These are phyloP conservation scores for Enteromius trimaculatus DNA, from an alignment of 2,797 vertebrate genomes.

Conservation along the genomic window DNA sequence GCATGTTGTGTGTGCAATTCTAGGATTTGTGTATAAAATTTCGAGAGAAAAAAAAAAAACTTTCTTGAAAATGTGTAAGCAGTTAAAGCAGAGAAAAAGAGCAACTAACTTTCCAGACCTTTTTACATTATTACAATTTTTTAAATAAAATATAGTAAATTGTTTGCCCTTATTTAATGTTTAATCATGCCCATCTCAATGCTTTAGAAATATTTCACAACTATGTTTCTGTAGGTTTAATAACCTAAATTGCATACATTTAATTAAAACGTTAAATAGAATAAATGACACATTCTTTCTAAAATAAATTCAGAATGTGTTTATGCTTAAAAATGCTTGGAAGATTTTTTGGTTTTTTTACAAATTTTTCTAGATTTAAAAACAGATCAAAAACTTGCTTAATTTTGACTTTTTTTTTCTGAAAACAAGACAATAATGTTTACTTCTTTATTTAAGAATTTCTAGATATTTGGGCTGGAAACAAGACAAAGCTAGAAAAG, in stretches of 20 bases:
- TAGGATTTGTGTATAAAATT: too few relatives aligned
- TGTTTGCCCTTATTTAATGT: not conserved
- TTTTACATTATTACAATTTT: not conserved
- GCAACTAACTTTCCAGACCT: not conserved
- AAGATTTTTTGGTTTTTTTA: too few relatives aligned
- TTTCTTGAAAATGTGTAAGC: too few relatives aligned
- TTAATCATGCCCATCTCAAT: not conserved
- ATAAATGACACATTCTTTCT: not conserved
- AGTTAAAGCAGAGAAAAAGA: too few relatives aligned
- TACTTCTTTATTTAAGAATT: too few relatives aligned
- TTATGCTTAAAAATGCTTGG: not conserved
- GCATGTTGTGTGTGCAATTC: too few relatives aligned
- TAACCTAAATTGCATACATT: not conserved
- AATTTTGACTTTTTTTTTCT: too few relatives aligned
- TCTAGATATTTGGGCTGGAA: too few relatives aligned
- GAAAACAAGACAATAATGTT: too few relatives aligned
- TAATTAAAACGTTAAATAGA: not conserved
- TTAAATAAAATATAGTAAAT: not conserved
- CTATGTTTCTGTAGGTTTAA: not conserved
- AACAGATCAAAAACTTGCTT: too few relatives aligned
- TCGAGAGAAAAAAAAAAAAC: too few relatives aligned
- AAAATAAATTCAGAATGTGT: not conserved
- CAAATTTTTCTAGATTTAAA: not conserved
- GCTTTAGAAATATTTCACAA: not conserved
- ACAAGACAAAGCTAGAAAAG: too few relatives aligned